Evolutionary conservation across 2,113 vertebrate genomes (phyloP), one percentile per base, ranked within the genome.

Genomic region (Corythornis cristatus): DNA sequence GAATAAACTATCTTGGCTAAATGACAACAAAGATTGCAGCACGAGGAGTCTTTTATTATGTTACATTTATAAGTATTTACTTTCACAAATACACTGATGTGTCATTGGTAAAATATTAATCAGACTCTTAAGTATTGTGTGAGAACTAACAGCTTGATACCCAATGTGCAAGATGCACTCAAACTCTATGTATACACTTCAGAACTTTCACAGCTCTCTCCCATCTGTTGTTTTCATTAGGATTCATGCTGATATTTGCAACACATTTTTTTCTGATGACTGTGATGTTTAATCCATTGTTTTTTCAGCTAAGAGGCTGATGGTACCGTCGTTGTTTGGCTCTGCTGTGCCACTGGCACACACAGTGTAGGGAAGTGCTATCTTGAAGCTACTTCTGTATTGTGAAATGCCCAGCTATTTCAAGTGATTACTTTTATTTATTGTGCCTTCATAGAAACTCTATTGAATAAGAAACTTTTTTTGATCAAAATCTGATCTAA

Each of bases 21-120:
- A 70, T 26, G 81, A 61, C 31, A 86, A 43, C 26, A 62, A 86
- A 66, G 79, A 86, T 11, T 42, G 12, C 46, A 62, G 25, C 18
- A 6, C 48, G 40, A 82, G 70, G 51, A 40, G n/a, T 84, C 25
- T 88, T 88, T 90, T 48, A 37, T n/a, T 45, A 4, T 45, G 25
- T 83, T 96, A 88, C 29, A 88, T 90, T 94, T 93, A 51, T 51
- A 61, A 93, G 51, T 80, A 70, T 26, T 26, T 73, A 58, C 91
- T 92, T 86, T 46, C 71, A 43, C 31, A 89, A 77, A 90, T 67
- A 26, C 43, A 42, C 12, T 89, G 67, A 7, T 56, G 21, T 87
- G 62, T 48, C 19, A 58, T 19, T 93, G 46, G 19, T 93, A 77
- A 67, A 89, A 48, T 83, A 85, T 19, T 79, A 78, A 33, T 89